Base-by-base conservation (phyloP, 1,140 invertebrate genomes). In the Cydia amplana region DNA sequence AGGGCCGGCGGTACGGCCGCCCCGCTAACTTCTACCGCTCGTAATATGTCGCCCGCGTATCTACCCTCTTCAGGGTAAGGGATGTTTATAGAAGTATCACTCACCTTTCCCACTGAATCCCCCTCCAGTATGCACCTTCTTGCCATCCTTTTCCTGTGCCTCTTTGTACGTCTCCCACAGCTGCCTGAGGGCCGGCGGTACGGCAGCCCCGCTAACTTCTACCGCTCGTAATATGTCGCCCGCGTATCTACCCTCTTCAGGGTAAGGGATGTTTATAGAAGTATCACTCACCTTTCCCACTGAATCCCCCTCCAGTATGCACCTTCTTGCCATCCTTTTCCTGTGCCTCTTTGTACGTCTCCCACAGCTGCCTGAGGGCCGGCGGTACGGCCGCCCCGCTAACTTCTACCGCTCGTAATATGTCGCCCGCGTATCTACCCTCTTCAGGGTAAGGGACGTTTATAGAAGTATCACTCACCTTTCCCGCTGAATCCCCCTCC, bases 401-500 rank as follows among this genome's bases (percentile, higher is more conserved):
- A 25, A 97, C 88, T 88, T 99, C 98, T 49, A 99, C 93, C 0
- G 98, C 98, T 78, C 97, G 95, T 25, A 99, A 94, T 63, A 99
- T 96, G 88, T 99, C 98, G n/a, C 97, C 97, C 5, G 98, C 95
- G 28, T 28, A 28, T 28, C 28, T 28, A 4, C 28, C 28, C 4
- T 28, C 2, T 4, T 28, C 28, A 0, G 10, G 10, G 40, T 40
- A 5, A 40, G 28, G 28, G 14, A 43, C 9, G 40, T n/a, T 18
- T n/a, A 9, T 12, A 20, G 55, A 10, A 23, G 18, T 20, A 60
- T 20, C n/a, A 75, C 76, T 73, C 5, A 93, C 98, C 98, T 94
- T 99, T 99, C 1, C 99, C 99, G 86, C 97, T 98, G 86, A 99
- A 99, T 4, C 98, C 98, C 73, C 97, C 97, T 0, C 97, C 97